Base-by-base conservation (phyloP, 1,140 invertebrate genomes). In the Nymphalis io region DNA sequence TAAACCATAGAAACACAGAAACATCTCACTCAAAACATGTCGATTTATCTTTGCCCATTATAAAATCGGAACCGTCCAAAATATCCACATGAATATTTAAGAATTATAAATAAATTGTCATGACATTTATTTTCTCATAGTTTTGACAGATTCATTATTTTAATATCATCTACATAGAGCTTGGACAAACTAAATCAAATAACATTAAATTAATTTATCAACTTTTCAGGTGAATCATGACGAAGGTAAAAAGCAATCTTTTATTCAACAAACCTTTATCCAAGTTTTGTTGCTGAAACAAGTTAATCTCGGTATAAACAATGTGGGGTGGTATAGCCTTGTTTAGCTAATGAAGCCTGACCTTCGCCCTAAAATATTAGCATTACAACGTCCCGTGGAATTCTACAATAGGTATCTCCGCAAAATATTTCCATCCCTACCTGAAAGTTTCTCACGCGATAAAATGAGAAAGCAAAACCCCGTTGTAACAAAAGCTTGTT, bases 291-390 rank as follows among this genome's bases (percentile, higher is more conserved):
- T 51, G 27, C 12, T 53, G 33, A 58, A 58, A 66, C 27, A 27
- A 72, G 53, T 23, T 72, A 72, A 72, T 72, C 38, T 59, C 44
- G 46, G 27, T 40, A 12, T 51, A 18, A 39, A 64, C 60, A 60
- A 55, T 66, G 38, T 64, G 39, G 18, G 27, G 33, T n/a, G n/a
- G 44, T 39, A 60, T 60, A 69, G 38, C 58, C 71, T 48, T 65
- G 66, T 69, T 64, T 46, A 61, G 40, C 61, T 69, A 69, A 73
- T 65, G 66, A 66, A 55, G 39, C 27, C 46, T 27, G 61, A 65
- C 61, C 61, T 64, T 55, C 46, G 60, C 61, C 46, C 40, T 60
- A 51, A 64, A 68, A 68, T 73, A 73, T 68, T 68, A 46, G 48
- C 68, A 20, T 62, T 62, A 58, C 39, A 38, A 15, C 51, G 40